These are phyloP conservation scores for Gila orcuttii DNA, from an alignment of 2,113 vertebrate genomes.

Conservation along the genomic window DNA sequence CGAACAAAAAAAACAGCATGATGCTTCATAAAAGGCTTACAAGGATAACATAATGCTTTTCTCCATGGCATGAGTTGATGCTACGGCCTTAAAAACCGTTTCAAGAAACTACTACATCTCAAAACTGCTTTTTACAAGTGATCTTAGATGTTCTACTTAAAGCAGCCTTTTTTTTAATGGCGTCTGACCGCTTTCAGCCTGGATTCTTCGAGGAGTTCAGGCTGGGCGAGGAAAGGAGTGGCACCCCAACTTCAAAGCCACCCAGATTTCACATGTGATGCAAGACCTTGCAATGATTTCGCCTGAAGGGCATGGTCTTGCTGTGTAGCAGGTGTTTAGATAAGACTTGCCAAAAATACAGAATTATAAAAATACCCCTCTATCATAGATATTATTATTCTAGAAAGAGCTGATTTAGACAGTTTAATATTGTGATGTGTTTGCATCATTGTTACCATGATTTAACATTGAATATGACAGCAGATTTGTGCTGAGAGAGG, in stretches of 20 bases:
- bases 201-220: constrained; percentile 33
- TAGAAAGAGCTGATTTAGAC: constrained; percentile 36
- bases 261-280: constrained; percentile 48
- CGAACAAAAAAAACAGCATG: background rate
- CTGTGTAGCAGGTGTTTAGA: constrained; percentile 48
- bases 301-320: constrained; percentile 29
- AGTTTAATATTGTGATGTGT: constrained; percentile 42
- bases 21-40: constrained; percentile 20
- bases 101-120: constrained; percentile 11
- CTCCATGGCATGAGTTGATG: background rate
- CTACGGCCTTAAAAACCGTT: background rate
- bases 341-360: constrained; percentile 42
- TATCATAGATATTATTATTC: constrained; percentile 47
- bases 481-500: constrained; percentile 31
- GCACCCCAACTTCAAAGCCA: constrained; percentile 51
- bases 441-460: constrained; percentile 41
- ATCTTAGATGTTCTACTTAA: constrained; percentile 27
- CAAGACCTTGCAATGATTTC: constrained; percentile 43
- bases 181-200: constrained; percentile 39
- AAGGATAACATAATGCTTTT: background rate
- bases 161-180: constrained; percentile 19
- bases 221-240: constrained; percentile 44
- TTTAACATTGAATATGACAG: constrained; percentile 23
- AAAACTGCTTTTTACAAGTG: background rate
- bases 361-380: constrained; percentile 44